phyloP scores from a whole-genome alignment of 2,888 invertebrate species.

The Agelastica alni region DNA sequence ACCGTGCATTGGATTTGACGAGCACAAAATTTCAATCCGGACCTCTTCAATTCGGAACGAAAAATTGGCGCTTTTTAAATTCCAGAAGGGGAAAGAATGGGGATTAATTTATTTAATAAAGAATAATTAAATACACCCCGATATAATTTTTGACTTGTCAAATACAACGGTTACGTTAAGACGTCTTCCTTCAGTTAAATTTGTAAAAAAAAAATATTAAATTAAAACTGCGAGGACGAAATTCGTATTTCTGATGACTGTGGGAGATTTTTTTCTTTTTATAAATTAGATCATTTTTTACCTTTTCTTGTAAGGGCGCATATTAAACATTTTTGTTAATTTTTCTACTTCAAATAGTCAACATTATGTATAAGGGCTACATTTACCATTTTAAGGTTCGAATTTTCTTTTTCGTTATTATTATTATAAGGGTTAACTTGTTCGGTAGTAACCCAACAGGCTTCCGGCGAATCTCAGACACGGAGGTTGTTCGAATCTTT shows the following conservation, averaged over 20 bases:
- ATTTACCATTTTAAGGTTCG: too few relatives aligned
- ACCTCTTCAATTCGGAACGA: conserved; percentile 17
- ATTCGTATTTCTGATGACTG: conserved; percentile 13
- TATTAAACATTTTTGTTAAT: too few relatives aligned
- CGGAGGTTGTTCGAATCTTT: too few relatives aligned
- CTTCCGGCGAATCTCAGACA: too few relatives aligned
- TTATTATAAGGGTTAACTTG: too few relatives aligned
- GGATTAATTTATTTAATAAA: conserved; percentile 48
- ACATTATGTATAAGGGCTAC: too few relatives aligned
- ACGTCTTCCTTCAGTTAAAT: conserved; percentile 33
- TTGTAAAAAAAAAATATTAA: conserved; percentile 36
- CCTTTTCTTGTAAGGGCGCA: too few relatives aligned
- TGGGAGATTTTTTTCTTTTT: background rate
- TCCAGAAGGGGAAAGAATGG: conserved; percentile 37
- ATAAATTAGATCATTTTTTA: too few relatives aligned
- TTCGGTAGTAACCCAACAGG: too few relatives aligned
- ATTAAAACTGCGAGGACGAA: conserved; percentile 26
- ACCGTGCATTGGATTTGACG: background rate
- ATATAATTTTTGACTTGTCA: conserved; percentile 46
- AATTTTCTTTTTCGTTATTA: too few relatives aligned
- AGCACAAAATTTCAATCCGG: background rate
- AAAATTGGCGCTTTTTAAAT: conserved; percentile 24
- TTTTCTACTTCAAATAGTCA: too few relatives aligned
- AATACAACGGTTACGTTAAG: conserved; percentile 41
- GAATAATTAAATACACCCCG: conserved; percentile 48